Evolutionary conservation across 2,888 invertebrate species (phyloP), one percentile per base, ranked within the genome.

Genomic region (Adineta ricciae): DNA sequence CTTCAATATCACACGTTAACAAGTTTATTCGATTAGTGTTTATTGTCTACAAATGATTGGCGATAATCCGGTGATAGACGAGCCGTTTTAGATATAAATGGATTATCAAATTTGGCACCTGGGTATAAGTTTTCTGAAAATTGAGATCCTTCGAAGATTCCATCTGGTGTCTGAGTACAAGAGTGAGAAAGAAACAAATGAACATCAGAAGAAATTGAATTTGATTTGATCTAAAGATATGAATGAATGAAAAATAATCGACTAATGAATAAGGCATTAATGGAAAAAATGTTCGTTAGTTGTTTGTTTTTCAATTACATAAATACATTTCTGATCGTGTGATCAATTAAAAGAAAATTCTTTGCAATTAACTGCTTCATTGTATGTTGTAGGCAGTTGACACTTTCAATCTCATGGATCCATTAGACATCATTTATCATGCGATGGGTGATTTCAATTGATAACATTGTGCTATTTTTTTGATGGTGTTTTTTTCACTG

Each of bases 11-110:
- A 64, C 64, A 64, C 64, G 32, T 64, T 32, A 64, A 64, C 64
- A 64, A 64, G 64, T 64, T 64, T 64, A 64, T 64, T 32, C 64
- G 64, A 64, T 64, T 64, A 64, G 64, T 64, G 64, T 64, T 64
- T 64, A 64, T 64, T 64, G 64, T 64, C 64, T 32, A 64, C 64
- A 64, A 27, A 64, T 64, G 64, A 64, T 64, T 64, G 64, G 64
- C 27, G 64, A 64, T 64, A 64, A 64, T 64, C 64, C 64, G 64
- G 7, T 64, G 64, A 64, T 32, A 32, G 32, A 64, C 32, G 64
- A 64, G 32, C 64, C 19, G 32, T 64, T 64, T 64, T 64, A 32
- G 64, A 19, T 9, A 27, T 64, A 64, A 64, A 64, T 64, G 64
- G 64, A 64, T 64, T 64, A 64, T 64, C 19, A 0, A 64, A 27